Base-by-base conservation (phyloP, 2,797 vertebrate genomes). In the Coranthus polyacanthus region DNA sequence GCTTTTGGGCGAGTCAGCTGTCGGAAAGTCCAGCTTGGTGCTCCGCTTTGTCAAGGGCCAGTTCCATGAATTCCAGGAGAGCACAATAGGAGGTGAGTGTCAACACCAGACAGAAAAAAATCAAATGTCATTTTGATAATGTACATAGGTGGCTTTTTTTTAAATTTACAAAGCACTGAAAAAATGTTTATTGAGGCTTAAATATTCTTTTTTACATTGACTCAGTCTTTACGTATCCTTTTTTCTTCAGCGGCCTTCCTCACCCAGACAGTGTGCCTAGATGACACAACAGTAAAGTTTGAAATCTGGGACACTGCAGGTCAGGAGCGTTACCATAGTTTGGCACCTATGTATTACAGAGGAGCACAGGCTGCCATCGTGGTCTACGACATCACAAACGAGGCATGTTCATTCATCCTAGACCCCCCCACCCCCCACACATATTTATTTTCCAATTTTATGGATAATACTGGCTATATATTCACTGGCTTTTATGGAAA, bases 251-350 rank as follows among this genome's bases (percentile, higher is more conserved):
- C 98, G 79, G 98, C 97, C 86, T 99, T 99, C 85, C 94, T 99
- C 90, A 99, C 98, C 50, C 98, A 99, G 89, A 99, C 97, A 6
- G 96, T 99, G 54, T 99, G 97, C 93, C 95, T 99, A 81, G 98
- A 99, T 53, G 97, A 99, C 88, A 98, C 97, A 75, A 99, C 98
- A 1, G 98, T 99, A 86, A 99, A 99, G 89, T 99, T 99, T 95
- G 97, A 99, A 89, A 99, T 99, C 81, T 99, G 98, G 98, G 98
- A 99, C 88, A 98, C 98, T 64, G 98, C 98, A 72, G 98, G 98
- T 56, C 98, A 99, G 76, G 98, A 99, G 79, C 95, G 97, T 63
- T 99, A 99, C 92, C 97, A 99, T 92, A 99, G 98, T 92, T 92
- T 99, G 92, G 98, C 98, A 10, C 98, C 98, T 44, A 99, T 99